Base-by-base conservation (phyloP, 2,888 invertebrate species). In the Doris montereyensis region DNA sequence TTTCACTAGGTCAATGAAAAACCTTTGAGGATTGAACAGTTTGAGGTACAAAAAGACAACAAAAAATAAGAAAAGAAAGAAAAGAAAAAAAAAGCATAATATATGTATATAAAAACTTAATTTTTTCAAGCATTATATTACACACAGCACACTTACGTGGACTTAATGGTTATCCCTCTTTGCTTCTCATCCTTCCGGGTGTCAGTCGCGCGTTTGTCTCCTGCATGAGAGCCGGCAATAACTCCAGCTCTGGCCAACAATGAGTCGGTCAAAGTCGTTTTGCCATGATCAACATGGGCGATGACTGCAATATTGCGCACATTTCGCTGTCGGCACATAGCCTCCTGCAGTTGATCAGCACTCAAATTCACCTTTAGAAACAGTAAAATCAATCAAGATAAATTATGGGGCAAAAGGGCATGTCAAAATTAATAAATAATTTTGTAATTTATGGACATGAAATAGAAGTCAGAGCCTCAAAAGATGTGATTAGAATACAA, bases 231-330 rank as follows among this genome's bases (percentile, higher is more conserved):
- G 85, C 96, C 96, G 89, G 99, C 98, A 91, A 99, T 99, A 92
- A 99, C 99, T 93, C 99, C 99, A 90, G 99, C 99, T 93, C 98
- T 99, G 81, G 98, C 98, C 85, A 99, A 97, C 91, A 99, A 94
- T 85, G 99, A 99, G 93, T 99, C 99, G 81, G 99, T 99, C 91
- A 99, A 93, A 81, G 99, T 99, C 86, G 99, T 98, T 94, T 99
- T 99, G 91, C 99, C 99, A 93, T 99, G 99, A 94, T 99, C 99
- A 88, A 99, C 99, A 93, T 99, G 99, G 89, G 99, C 99, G 92
- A 99, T 99, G 93, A 99, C 99, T 91, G 99, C 99, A 98, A 99
- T 99, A 94, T 99, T 99, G 92, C 99, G 95, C 94, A 99, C 99
- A 92, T 99, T 99, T 94, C 94, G 94, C 94, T 97, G 98, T 93